A percentile compares a stretch with the other conserved stretches of the same genome.
Evolutionary conservation across 1,140 invertebrate species (phyloP).

Genomic region (Brachionus calyciflorus): DNA sequence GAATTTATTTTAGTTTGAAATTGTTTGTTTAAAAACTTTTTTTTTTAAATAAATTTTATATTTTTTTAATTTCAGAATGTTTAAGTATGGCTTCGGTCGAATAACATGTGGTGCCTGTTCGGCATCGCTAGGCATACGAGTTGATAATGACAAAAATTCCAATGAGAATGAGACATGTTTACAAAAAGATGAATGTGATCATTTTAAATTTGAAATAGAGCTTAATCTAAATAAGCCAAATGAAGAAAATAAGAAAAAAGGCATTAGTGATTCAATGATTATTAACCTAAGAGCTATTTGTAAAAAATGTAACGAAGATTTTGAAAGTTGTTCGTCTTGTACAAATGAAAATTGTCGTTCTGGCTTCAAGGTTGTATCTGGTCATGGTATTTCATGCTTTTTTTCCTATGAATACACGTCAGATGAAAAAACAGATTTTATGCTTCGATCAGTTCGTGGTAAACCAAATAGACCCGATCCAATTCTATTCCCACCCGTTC

Average conservation of each 20-base stretch:
- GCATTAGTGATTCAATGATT: background rate
- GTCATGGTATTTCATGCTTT: conserved; percentile 12
- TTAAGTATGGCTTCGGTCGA: conserved; percentile 23
- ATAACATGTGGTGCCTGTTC: conserved; percentile 10
- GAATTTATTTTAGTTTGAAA: no score
- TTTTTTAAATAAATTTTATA: no score
- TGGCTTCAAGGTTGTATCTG: background rate
- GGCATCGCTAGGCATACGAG: background rate
- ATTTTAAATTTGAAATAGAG: conserved; percentile 27
- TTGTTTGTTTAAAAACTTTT: no score
- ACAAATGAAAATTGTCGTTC: background rate
- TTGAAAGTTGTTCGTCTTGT: background rate
- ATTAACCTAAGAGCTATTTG: background rate
- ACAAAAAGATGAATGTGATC: conserved; percentile 28
- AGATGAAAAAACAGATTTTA: conserved; percentile 4
- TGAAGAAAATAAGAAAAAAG: background rate
- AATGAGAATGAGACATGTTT: background rate
- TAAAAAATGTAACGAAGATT: background rate
- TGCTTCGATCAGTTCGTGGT: background rate
- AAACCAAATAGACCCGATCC: background rate
- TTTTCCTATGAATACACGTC: conserved; percentile 29
- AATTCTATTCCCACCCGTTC: background rate
- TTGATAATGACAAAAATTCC: background rate
- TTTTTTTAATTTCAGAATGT: conserved; percentile 5
- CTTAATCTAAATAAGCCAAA: background rate